phyloP scores from a whole-genome alignment of 2,888 invertebrate genomes.

The Omphaloscelis lunosa region DNA sequence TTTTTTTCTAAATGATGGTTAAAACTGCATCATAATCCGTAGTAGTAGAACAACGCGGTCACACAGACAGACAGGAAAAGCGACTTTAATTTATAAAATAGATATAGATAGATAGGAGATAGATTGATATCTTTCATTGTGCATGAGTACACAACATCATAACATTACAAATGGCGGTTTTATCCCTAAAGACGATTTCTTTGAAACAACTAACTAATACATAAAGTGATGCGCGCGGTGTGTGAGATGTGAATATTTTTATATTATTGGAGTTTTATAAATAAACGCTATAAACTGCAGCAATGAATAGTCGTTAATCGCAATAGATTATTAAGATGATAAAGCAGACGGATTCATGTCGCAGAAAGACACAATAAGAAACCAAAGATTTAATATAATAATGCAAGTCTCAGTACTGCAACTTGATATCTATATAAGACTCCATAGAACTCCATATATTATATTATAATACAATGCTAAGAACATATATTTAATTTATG shows the following conservation, averaged over 20 bases:
- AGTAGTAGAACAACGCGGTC: not conserved
- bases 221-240: not conserved
- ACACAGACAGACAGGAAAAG: not conserved
- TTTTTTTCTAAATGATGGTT: not conserved
- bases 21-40: not conserved
- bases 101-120: not conserved
- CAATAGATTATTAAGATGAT: not conserved
- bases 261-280: not conserved
- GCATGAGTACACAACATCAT: not conserved
- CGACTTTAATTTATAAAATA: not conserved
- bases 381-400: conserved; percentile 3
- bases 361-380: conserved; percentile 11
- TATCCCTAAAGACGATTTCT: not conserved
- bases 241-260: not conserved
- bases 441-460: not conserved
- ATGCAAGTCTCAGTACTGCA: not conserved
- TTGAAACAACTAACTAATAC: not conserved
- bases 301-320: not conserved
- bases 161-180: not conserved
- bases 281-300: not conserved
- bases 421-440: not conserved
- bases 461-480: conserved; percentile 5
- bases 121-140: too few relatives aligned
- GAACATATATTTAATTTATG: conserved; percentile 3
- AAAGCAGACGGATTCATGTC: not conserved